phyloP scores from a whole-genome alignment of 2,113 vertebrate genomes.

The Gambusia holbrooki region DNA sequence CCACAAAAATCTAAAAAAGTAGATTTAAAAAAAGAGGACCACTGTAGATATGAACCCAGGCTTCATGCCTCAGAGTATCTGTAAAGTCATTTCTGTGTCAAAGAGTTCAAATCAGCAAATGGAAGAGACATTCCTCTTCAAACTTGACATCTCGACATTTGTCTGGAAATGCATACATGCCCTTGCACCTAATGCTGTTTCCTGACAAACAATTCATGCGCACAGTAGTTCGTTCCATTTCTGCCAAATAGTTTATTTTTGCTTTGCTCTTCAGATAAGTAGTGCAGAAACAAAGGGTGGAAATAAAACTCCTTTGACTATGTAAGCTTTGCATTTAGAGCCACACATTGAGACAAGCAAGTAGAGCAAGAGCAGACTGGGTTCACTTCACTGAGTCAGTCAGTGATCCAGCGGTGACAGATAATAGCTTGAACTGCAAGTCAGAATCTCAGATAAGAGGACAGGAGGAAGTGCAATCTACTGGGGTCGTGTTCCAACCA shows the following conservation, averaged over 20 bases:
- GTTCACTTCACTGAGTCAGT: conserved; percentile 21
- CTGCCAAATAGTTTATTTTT: too few relatives aligned
- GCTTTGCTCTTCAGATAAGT: conserved; percentile 35
- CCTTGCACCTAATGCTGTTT: conserved; percentile 50
- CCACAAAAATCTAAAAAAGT: conserved; percentile 15
- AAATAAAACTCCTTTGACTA: background rate
- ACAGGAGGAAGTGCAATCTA: conserved; percentile 63
- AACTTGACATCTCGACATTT: conserved; percentile 52
- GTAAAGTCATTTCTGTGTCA: conserved; percentile 34
- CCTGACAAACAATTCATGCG: conserved; percentile 42
- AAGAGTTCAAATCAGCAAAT: conserved; percentile 5
- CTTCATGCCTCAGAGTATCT: conserved; percentile 12
- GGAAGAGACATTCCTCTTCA: conserved; percentile 50
- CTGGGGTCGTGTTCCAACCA: conserved; percentile 26
- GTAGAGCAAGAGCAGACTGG: background rate
- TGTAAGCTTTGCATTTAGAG: conserved; percentile 4
- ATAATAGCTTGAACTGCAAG: conserved; percentile 55
- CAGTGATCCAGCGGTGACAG: conserved; percentile 44
- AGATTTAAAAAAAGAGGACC: conserved; percentile 7
- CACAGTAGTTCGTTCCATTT: conserved; percentile 12
- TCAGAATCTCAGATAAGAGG: conserved; percentile 55
- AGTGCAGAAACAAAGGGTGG: background rate
- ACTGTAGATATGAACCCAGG: conserved; percentile 1
- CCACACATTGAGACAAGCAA: background rate
- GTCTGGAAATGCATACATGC: conserved; percentile 3